Base-by-base conservation (phyloP, 2,888 invertebrate species). In the Sturmia bella region DNA sequence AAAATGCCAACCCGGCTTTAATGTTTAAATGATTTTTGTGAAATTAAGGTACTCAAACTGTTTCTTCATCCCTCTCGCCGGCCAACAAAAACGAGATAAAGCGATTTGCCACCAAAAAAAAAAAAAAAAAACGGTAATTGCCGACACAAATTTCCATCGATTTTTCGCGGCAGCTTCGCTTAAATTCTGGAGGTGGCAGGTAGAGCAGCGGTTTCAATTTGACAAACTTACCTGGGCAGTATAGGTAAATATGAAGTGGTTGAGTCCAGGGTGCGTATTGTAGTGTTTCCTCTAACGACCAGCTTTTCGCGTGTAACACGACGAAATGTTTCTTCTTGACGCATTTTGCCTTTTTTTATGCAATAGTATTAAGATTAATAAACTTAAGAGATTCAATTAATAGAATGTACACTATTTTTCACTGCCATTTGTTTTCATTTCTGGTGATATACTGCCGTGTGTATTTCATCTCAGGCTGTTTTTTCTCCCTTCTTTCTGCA, bases 251-350 rank as follows among this genome's bases (percentile, higher is more conserved):
- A 91, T 41, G 91, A 90, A 84, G 91, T 90, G 79, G 91, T 91
- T 76, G 90, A 91, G 84, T 91, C 90, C 86, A 91, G 85, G 48
- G 91, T 91, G 77, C 91, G 89, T 81, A 91, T 90, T 57, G 91
- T 88, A 57, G 91, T 91, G 84, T 91, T 91, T 9, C 91, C 91
- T 56, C 89, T 89, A 74, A 91, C 85, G 63, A 91, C 89, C 84
- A 91, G 85, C 87, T 91, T 91, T 86, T 91, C 91, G 78, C 91
- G 90, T 83, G 91, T 91, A 61, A 91, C 87, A 74, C 91, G 89
- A 63, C 90, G 89, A 86, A 88, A 90, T 32, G 89, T 90, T 83
- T 91, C 91, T 82, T 91, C 91, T 41, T 88, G 87, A 43, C 90
- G 89, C 89, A 90, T 90, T 84, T 32, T 73, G 43, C 0, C 19